A percentile compares a stretch with the other conserved stretches of the same genome.
Evolutionary conservation across 1,140 invertebrate genomes (phyloP).

Genomic region (Cyclargus thomasi): DNA sequence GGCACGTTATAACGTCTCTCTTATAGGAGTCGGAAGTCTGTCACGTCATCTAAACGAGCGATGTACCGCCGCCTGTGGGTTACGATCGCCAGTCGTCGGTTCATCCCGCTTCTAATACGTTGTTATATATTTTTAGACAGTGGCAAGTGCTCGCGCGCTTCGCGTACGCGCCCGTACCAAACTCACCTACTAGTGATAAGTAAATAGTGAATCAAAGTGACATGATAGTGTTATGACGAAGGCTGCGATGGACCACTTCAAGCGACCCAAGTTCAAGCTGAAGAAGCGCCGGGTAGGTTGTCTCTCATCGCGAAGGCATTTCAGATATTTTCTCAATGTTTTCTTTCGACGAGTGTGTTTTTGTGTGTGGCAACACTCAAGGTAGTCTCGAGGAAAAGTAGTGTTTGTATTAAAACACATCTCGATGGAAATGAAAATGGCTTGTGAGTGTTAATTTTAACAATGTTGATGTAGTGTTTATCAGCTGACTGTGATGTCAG

Average conservation of each 20-base stretch:
- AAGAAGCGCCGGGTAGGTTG: conserved; percentile 42
- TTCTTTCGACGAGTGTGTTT: background rate
- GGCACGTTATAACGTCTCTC: background rate
- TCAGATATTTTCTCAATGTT: conserved; percentile 1
- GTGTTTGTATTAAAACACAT: background rate
- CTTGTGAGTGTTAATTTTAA: too few relatives aligned
- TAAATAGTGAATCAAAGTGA: conserved; percentile 40
- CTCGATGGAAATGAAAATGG: too few relatives aligned
- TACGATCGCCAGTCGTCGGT: background rate
- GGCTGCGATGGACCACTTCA: conserved; percentile 50
- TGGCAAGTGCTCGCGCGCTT: conserved; percentile 41
- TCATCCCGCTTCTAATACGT: conserved; percentile 20
- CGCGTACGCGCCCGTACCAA: conserved; percentile 31
- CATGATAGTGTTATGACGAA: conserved; percentile 63
- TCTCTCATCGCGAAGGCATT: background rate
- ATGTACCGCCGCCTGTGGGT: conserved; percentile 30
- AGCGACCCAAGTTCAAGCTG: conserved; percentile 39
- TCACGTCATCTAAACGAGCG: conserved; percentile 22
- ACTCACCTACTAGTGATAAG: conserved; percentile 30
- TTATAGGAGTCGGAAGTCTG: conserved; percentile 7
- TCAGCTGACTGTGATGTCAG: too few relatives aligned
- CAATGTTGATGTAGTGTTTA: too few relatives aligned
- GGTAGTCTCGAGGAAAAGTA: background rate
- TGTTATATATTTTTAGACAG: conserved; percentile 52
- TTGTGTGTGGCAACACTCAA: conserved; percentile 8